Evolutionary conservation across 2,888 invertebrate genomes (phyloP).

Genomic region (Andricus curvator): DNA sequence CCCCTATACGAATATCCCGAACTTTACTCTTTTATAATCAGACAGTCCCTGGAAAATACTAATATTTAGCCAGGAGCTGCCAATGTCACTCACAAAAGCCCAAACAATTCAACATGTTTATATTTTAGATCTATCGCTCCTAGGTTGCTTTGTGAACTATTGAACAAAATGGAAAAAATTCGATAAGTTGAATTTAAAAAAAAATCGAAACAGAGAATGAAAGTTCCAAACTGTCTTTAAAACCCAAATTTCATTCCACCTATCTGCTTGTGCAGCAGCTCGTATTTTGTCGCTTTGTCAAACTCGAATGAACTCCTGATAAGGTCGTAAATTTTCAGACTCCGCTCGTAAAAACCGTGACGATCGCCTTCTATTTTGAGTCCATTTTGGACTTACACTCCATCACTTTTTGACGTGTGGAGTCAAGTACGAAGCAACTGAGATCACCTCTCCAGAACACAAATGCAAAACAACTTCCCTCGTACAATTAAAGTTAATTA

Average conservation of each 20-base stretch:
- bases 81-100: background rate
- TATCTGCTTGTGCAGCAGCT: conserved; percentile 18
- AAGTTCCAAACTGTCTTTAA: background rate
- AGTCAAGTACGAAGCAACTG: background rate
- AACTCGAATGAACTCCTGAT: conserved; percentile 45
- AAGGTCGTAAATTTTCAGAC: conserved; percentile 46
- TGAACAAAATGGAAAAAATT: too few species aligned
- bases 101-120: too few species aligned
- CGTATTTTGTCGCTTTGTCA: conserved; percentile 45
- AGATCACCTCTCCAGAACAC: background rate
- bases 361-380: background rate
- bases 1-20: conserved; percentile 35
- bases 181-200: too few species aligned
- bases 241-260: background rate
- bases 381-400: background rate
- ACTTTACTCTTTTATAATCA: conserved; percentile 2
- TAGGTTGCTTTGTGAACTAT: too few species aligned
- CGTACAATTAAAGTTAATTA: conserved; percentile 16
- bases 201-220: too few species aligned
- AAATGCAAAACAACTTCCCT: background rate
- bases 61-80: conserved; percentile 5
- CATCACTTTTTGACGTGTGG: background rate
- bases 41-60: background rate
- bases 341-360: conserved; percentile 6
- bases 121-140: too few species aligned